Conservation (phyloP, 2,113 vertebrate genomes). For the Neotoma lepida region DNA sequence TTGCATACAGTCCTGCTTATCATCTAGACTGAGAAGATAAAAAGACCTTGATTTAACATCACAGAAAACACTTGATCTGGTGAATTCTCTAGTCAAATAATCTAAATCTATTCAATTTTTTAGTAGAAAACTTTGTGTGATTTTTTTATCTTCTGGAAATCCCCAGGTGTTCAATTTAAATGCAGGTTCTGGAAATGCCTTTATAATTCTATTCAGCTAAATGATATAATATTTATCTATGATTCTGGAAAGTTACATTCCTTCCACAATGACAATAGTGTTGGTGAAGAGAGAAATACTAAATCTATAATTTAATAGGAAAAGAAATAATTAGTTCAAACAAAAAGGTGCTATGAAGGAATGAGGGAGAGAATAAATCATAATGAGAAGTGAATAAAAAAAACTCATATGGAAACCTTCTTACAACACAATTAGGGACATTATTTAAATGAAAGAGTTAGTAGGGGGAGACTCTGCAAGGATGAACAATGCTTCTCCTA, state of each 20-base stretch:
- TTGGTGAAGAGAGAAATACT: neutral
- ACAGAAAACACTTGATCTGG: neutral
- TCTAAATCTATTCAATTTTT: neutral
- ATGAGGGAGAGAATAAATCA: neutral
- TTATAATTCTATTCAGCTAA: neutral
- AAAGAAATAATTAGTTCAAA: neutral
- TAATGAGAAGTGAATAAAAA: neutral
- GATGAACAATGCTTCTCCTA: neutral
- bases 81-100: neutral
- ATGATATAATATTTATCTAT: neutral
- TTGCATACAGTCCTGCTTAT: neutral
- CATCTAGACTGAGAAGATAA: neutral
- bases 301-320: neutral
- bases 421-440: neutral
- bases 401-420: neutral
- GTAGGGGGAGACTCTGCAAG: neutral
- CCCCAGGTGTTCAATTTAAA: neutral
- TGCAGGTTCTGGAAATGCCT: neutral
- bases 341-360: neutral
- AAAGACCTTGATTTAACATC: neutral
- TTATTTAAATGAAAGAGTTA: neutral
- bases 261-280: neutral
- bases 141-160: neutral
- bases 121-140: neutral
- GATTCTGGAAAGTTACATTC: neutral